Evolutionary conservation across 2,113 vertebrate species (phyloP).

Genomic region (Gracilinanus agilis): DNA sequence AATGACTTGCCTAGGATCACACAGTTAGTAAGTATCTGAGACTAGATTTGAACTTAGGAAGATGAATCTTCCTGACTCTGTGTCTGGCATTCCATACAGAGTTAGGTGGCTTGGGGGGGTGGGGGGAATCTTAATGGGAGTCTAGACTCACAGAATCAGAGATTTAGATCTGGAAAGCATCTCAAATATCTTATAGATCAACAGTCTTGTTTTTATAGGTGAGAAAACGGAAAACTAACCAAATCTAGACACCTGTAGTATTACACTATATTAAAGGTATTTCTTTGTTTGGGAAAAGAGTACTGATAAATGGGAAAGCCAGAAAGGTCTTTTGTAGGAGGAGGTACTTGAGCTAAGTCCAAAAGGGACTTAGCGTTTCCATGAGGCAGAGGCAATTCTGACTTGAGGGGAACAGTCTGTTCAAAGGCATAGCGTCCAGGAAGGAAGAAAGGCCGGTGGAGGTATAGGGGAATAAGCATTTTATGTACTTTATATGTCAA

Average conservation of each 20-base stretch:
- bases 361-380: not conserved
- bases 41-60: too few species aligned
- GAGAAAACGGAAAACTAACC: not conserved
- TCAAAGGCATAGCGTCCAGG: not conserved
- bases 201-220: not conserved
- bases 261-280: not conserved
- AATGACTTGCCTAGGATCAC: too few species aligned
- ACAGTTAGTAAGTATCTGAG: too few species aligned
- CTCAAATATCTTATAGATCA: not conserved
- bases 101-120: not conserved
- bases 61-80: too few species aligned
- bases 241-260: not conserved
- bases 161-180: not conserved
- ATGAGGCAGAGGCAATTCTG: not conserved
- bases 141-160: not conserved
- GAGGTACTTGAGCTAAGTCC: not conserved
- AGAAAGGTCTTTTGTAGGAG: not conserved
- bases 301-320: not conserved
- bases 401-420: not conserved
- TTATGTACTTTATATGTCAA: not conserved
- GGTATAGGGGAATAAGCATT: not conserved
- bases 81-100: too few species aligned
- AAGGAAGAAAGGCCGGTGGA: not conserved
- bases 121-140: not conserved
- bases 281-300: not conserved